Evolutionary conservation across 2,797 vertebrate genomes (phyloP).

Genomic region (Pseudotriccus pelzelni): DNA sequence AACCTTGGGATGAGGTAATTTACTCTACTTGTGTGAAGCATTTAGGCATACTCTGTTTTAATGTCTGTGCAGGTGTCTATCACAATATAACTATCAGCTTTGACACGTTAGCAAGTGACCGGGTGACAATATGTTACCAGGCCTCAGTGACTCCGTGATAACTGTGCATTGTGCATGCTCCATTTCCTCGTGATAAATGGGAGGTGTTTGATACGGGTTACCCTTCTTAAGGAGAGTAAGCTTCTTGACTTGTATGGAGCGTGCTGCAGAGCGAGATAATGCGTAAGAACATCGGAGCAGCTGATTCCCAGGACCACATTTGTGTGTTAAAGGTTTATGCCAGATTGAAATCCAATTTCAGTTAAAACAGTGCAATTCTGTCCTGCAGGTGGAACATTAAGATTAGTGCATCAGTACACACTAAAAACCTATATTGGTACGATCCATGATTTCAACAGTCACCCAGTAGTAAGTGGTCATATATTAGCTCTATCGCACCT

Average conservation of each 20-base stretch:
- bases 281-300: fast-evolving
- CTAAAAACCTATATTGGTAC: background rate
- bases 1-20: background rate
- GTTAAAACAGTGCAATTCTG: background rate
- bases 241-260: background rate
- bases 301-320: background rate
- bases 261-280: background rate
- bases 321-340: background rate
- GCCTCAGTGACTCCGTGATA: slow-evolving; percentile 2
- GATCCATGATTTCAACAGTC: background rate
- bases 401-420: background rate
- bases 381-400: background rate
- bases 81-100: background rate
- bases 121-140: background rate
- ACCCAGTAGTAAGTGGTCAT: background rate
- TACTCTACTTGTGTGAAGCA: background rate
- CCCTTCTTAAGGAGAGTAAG: background rate
- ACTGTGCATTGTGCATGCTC: slow-evolving; percentile 16
- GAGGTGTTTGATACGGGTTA: background rate
- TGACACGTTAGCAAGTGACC: background rate
- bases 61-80: background rate
- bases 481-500: background rate
- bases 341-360: background rate
- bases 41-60: background rate
- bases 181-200: slow-evolving; percentile 25